Conservation (phyloP, 2,888 invertebrate species). For the Cephalotes varians region DNA sequence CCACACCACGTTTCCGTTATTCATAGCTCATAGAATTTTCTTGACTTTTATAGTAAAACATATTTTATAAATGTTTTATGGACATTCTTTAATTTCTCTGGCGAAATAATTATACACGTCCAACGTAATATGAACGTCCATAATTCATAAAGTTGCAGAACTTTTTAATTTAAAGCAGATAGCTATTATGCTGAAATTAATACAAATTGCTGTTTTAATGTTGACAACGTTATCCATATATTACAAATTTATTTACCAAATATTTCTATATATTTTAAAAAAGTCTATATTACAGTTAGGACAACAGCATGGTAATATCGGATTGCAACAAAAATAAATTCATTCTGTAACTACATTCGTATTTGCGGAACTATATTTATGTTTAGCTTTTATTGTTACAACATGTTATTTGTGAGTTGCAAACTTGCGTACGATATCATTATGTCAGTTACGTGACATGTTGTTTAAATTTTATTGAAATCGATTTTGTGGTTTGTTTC, state of each 20-base stretch:
- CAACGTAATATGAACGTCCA: neutral
- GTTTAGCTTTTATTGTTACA: conserved; percentile 18
- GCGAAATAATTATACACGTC: neutral
- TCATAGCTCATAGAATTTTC: neutral
- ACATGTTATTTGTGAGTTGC: conserved; percentile 28
- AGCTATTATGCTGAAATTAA: neutral
- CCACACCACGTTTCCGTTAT: neutral
- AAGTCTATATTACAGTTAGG: neutral
- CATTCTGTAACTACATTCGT: neutral
- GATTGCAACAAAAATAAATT: conserved; percentile 12
- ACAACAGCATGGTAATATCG: neutral
- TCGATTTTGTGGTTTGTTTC: conserved; percentile 34
- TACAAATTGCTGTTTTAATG: neutral
- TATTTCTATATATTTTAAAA: neutral
- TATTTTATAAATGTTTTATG: neutral
- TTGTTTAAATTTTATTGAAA: conserved; percentile 52
- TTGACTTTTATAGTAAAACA: neutral
- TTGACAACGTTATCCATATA: neutral
- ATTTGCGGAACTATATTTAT: conserved; percentile 9
- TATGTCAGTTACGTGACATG: conserved; percentile 28
- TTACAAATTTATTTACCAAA: neutral
- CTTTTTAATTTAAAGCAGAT: neutral
- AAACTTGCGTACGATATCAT: conserved; percentile 24
- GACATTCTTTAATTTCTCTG: neutral
- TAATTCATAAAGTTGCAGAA: neutral